Evolutionary conservation across 2,113 vertebrate species (phyloP).

Genomic region (Eurypyga helias): DNA sequence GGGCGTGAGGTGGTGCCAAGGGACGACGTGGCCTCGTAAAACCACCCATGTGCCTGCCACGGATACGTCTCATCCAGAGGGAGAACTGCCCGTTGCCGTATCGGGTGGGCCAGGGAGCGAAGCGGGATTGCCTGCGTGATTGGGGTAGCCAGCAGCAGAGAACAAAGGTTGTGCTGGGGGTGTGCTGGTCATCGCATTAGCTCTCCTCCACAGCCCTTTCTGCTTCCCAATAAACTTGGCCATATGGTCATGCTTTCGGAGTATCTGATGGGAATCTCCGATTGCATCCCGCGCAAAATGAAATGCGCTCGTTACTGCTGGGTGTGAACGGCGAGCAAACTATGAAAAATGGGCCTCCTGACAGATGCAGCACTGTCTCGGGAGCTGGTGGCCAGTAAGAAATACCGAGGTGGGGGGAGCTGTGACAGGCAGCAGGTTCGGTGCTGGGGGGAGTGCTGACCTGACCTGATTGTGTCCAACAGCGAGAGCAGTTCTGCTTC

Average conservation of each 20-base stretch:
- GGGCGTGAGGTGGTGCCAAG: too few species aligned
- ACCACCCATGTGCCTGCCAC: too few species aligned
- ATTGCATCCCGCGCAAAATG: background rate
- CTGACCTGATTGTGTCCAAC: slow-evolving; percentile 79
- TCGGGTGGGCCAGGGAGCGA: too few species aligned
- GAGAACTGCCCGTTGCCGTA: too few species aligned
- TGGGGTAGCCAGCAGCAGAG: background rate
- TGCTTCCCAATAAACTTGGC: background rate
- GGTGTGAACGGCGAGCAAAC: background rate
- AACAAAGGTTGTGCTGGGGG: background rate
- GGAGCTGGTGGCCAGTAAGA: slow-evolving; percentile 65
- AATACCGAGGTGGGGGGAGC: slow-evolving; percentile 16
- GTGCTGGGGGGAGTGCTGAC: slow-evolving; percentile 58
- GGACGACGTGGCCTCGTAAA: too few species aligned
- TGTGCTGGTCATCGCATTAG: background rate
- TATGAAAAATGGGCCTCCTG: slow-evolving; percentile 41
- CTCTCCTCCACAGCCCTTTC: background rate
- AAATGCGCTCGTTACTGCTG: background rate
- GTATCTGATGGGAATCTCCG: background rate
- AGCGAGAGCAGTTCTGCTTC: slow-evolving; percentile 74
- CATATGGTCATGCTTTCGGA: background rate
- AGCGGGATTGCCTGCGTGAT: background rate
- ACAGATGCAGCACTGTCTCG: slow-evolving; percentile 25
- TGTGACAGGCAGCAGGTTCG: slow-evolving; percentile 64
- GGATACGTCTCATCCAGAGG: too few species aligned